These are phyloP conservation scores for Elegia similella DNA, from an alignment of 2,888 invertebrate genomes.

Conservation along the genomic window DNA sequence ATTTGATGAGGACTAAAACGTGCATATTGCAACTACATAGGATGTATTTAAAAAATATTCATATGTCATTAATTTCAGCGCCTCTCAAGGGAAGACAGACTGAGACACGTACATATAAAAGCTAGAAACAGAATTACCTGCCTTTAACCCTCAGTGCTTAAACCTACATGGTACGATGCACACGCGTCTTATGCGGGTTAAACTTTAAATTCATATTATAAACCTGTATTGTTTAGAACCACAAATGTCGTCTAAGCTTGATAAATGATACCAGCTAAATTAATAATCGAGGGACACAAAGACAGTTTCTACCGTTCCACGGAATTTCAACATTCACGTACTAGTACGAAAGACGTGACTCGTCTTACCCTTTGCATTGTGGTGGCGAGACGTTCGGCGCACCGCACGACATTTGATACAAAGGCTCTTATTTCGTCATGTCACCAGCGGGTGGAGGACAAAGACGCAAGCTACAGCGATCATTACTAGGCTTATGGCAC, in stretches of 20 bases:
- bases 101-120: too few species aligned
- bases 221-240: slow-evolving; percentile 1
- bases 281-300: slow-evolving; percentile 8
- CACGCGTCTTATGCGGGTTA: not conserved
- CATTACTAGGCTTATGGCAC: slow-evolving; percentile 28
- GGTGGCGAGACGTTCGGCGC: not conserved
- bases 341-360: not conserved
- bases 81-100: too few species aligned
- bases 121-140: too few species aligned
- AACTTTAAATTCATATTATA: not conserved
- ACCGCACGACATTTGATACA: slow-evolving; percentile 14
- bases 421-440: slow-evolving; percentile 15
- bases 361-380: slow-evolving; percentile 12
- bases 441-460: slow-evolving; percentile 22
- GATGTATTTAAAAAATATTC: too few species aligned
- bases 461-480: slow-evolving; percentile 24
- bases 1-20: too few species aligned
- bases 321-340: not conserved
- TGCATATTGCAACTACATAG: too few species aligned
- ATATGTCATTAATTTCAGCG: too few species aligned
- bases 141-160: too few species aligned
- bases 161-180: not conserved
- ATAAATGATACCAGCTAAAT: slow-evolving; percentile 3
- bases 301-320: not conserved
- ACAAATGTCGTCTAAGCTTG: slow-evolving; percentile 7